These are phyloP conservation scores for Poeciliopsis infans DNA, from an alignment of 2,797 vertebrate species.

Conservation along the genomic window DNA sequence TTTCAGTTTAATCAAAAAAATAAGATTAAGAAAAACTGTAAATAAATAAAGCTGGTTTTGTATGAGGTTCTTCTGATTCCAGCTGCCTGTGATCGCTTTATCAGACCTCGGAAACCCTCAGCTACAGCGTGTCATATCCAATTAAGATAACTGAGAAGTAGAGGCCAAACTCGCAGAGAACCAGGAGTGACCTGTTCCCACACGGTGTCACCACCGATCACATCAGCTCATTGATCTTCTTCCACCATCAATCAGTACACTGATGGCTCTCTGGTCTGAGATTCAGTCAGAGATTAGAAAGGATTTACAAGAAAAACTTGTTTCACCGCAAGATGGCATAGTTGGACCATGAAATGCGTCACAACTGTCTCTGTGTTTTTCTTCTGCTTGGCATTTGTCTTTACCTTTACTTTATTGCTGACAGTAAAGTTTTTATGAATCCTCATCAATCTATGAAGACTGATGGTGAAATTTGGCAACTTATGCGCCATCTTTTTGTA, in stretches of 20 bases:
- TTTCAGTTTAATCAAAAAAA: too few relatives aligned
- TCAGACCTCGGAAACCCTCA: neutral
- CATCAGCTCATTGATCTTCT: slow-evolving; percentile 50
- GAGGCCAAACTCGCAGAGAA: slow-evolving; percentile 57
- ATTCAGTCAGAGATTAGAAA: slow-evolving; percentile 37
- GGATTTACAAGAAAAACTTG: neutral
- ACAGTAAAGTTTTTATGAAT: slow-evolving; percentile 17
- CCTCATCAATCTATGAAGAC: neutral
- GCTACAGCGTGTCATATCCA: slow-evolving; percentile 58
- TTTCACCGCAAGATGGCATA: slow-evolving; percentile 79
- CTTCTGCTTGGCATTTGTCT: neutral
- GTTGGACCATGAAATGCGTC: slow-evolving; percentile 51
- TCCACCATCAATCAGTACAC: slow-evolving; percentile 62
- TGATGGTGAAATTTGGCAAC: slow-evolving; percentile 1
- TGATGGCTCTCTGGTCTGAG: slow-evolving; percentile 33
- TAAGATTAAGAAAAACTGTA: too few relatives aligned
- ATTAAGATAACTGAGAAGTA: slow-evolving; percentile 55
- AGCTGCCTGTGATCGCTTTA: neutral
- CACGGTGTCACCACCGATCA: slow-evolving; percentile 74
- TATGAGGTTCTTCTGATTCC: too few relatives aligned
- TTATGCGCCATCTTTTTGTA: neutral
- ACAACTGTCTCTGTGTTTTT: neutral
- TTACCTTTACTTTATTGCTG: slow-evolving; percentile 30
- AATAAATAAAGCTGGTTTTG: too few relatives aligned
- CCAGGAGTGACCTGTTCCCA: slow-evolving; percentile 61